These are phyloP conservation scores for Sebastes matsubarae DNA, from an alignment of 2,797 vertebrate genomes.

Conservation along the genomic window DNA sequence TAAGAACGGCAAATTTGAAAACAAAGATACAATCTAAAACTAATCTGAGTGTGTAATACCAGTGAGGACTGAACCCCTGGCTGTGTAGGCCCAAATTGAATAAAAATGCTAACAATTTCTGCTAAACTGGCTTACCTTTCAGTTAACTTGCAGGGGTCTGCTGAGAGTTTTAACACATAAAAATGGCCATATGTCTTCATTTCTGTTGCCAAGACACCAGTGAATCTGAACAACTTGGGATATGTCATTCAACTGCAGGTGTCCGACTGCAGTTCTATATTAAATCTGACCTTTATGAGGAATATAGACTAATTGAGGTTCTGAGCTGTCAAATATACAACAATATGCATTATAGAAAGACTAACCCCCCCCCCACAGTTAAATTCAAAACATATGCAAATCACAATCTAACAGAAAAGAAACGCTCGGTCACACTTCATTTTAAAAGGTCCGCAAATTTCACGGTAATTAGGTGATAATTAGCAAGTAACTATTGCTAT, in stretches of 20 bases:
- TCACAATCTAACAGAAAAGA: neutral
- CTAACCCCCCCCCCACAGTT: neutral
- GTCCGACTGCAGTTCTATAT: neutral
- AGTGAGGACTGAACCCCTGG: neutral
- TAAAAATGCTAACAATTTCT: neutral
- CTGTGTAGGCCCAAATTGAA: neutral
- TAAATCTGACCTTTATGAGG: neutral
- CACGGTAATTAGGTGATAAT: no score
- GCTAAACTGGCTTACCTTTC: neutral
- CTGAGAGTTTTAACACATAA: neutral
- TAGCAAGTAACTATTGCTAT: no score
- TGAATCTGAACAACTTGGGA: neutral
- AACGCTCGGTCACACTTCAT: neutral
- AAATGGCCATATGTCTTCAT: neutral
- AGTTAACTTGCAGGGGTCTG: neutral
- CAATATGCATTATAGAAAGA: neutral
- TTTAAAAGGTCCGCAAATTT: no score
- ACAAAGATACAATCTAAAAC: constrained; percentile 24
- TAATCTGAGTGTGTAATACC: constrained; percentile 14
- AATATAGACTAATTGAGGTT: neutral
- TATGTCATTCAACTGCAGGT: neutral
- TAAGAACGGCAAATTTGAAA: constrained; percentile 5
- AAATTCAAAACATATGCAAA: neutral
- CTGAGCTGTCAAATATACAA: neutral
- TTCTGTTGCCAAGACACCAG: neutral